Percentiles rank a stretch among this genome's conserved stretches.
phyloP scores from a whole-genome alignment of 1,140 invertebrate species.

The Diuraphis noxia region DNA sequence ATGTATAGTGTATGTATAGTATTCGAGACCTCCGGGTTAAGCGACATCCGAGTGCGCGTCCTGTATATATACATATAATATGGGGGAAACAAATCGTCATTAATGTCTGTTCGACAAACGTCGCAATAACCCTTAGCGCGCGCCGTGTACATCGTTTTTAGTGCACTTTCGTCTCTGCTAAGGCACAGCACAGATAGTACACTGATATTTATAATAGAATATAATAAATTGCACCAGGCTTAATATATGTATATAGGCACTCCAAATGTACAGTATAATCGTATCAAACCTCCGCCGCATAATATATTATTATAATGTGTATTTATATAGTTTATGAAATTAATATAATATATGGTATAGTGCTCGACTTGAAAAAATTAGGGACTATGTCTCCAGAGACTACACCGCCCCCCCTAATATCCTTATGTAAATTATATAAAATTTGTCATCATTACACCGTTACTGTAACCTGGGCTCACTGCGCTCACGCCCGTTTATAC shows the following conservation, averaged over 20 bases:
- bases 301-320: background rate
- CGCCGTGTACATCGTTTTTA: background rate
- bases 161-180: background rate
- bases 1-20: background rate
- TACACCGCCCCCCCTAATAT: too few species aligned
- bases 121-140: conserved; percentile 2
- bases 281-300: background rate
- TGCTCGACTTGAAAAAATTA: too few species aligned
- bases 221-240: background rate
- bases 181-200: background rate
- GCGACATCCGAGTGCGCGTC: background rate
- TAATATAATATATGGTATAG: too few species aligned
- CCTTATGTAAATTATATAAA: too few species aligned
- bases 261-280: background rate
- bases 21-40: background rate
- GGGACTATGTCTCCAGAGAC: too few species aligned
- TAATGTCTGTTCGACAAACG: conserved; percentile 6
- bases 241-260: background rate
- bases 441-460: too few species aligned
- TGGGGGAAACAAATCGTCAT: background rate
- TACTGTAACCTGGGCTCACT: too few species aligned
- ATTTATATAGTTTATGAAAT: background rate
- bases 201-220: background rate
- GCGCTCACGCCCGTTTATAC: too few species aligned
- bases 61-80: background rate